phyloP scores from a whole-genome alignment of 2,888 invertebrate species.

The Diabrotica balteata region DNA sequence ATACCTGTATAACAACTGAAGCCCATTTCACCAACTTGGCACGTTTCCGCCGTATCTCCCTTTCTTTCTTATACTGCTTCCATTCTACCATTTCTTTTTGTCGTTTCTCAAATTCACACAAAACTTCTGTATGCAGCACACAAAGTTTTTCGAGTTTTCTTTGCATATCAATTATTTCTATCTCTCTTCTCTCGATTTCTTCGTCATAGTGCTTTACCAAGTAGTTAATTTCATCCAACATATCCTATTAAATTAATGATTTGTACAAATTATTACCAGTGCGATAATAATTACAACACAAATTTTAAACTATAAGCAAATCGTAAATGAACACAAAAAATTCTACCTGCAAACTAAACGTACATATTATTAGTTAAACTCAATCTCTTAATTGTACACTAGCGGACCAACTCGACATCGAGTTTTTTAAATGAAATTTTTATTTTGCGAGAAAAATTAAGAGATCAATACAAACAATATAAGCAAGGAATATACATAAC shows the following conservation, averaged over 20 bases:
- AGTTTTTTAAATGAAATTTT: too few relatives aligned
- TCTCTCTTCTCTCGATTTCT: conserved; percentile 48
- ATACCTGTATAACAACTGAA: conserved; percentile 49
- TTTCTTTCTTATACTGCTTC: conserved; percentile 42
- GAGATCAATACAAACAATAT: too few relatives aligned
- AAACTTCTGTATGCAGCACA: conserved; percentile 39
- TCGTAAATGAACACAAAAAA: too few relatives aligned
- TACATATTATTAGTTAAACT: too few relatives aligned
- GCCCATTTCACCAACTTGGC: conserved; percentile 37
- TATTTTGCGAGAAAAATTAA: too few relatives aligned
- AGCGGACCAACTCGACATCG: too few relatives aligned
- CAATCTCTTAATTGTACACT: too few relatives aligned
- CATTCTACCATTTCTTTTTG: conserved; percentile 47
- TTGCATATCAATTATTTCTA: conserved; percentile 44
- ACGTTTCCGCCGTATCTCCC: conserved; percentile 40
- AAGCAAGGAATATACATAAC: too few relatives aligned
- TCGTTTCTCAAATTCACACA: conserved; percentile 41
- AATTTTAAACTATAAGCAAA: too few relatives aligned
- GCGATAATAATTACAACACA: too few relatives aligned
- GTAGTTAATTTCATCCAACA: conserved; percentile 46
- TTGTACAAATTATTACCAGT: too few relatives aligned
- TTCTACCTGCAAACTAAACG: too few relatives aligned
- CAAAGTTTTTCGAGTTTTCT: conserved; percentile 43
- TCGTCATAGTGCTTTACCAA: conserved; percentile 54
- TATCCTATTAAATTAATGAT: conserved; percentile 39